Evolutionary conservation across 2,888 invertebrate genomes (phyloP), one percentile per base, ranked within the genome.

Genomic region (Diaprepes abbreviatus): DNA sequence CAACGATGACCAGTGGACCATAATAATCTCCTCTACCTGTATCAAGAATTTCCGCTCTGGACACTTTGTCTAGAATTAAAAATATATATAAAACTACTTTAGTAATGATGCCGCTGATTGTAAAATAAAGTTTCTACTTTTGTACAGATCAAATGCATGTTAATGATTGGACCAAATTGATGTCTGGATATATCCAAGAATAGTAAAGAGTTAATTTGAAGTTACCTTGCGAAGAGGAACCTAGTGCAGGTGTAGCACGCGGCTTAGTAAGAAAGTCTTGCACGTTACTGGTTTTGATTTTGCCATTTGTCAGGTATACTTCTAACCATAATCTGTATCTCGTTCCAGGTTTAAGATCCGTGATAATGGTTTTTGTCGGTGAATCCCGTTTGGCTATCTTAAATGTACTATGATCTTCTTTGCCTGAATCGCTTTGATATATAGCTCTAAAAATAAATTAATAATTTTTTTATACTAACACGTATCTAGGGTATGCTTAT

Each of bases 271-370:
- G 89, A 73, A 96, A 93, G 79, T 94, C 94, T 77, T 95, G 89
- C 0, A 95, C 95, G 77, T 96, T 95, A 79, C 95, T 95, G 60
- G 94, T 94, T 82, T 94, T 94, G 70, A 94, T 93, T 81, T 92
- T 92, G 14, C 96, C 96, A 81, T 96, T 96, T 0, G 94, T 94
- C 36, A 96, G 85, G 83, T 95, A 96, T 73, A 95, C 89, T 79
- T 96, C 96, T 73, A 96, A 84, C 95, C 96, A 96, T 17, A 96
- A 86, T 45, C 94, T 90, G 81, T 95, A 96, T 79, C 94, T 90
- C 12, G 93, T 92, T 55, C 93, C 91, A 0, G 95, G 92, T 79
- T 92, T 91, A 36, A 93, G 85, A 71, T 91, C 91, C 78, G 86
- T 87, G 31, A 92, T 89, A 16, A 89, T 83, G 0, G 91, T 90